Conservation (phyloP, 2,888 invertebrate species). For the Eupithecia pulchellata region DNA sequence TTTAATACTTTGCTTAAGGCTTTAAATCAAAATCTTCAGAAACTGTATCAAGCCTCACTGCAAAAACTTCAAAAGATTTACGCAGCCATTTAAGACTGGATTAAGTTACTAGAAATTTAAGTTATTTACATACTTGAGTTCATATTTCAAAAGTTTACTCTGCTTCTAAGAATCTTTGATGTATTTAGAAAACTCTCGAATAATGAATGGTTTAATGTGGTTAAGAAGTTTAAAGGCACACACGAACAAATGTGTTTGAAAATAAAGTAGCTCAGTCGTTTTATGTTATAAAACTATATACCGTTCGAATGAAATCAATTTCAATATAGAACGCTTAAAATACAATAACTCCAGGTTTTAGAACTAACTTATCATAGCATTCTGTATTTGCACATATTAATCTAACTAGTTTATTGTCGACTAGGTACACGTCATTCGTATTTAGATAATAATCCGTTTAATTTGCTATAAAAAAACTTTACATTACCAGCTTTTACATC, state of each 20-base stretch:
- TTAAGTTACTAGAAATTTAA: neutral
- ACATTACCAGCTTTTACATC: neutral
- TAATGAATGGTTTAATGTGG: neutral
- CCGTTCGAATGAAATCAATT: too few species aligned
- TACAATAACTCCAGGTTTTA: neutral
- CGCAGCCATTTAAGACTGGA: neutral
- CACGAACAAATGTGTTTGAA: neutral
- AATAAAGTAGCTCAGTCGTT: neutral
- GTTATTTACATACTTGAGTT: neutral
- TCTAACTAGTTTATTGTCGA: too few species aligned
- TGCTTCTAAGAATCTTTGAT: neutral
- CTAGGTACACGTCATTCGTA: too few species aligned
- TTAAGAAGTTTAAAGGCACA: neutral
- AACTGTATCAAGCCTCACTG: neutral
- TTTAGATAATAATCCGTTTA: too few species aligned
- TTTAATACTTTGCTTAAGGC: neutral
- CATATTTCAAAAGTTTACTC: constrained; percentile 1
- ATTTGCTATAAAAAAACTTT: too few species aligned
- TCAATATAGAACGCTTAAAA: neutral
- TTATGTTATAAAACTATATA: neutral
- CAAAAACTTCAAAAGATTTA: neutral
- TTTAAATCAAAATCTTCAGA: neutral
- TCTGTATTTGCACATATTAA: too few species aligned
- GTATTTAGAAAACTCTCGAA: neutral
- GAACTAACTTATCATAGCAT: neutral